These are phyloP conservation scores for Drosophila gunungcola DNA, from an alignment of 1,140 invertebrate species.

Conservation along the genomic window DNA sequence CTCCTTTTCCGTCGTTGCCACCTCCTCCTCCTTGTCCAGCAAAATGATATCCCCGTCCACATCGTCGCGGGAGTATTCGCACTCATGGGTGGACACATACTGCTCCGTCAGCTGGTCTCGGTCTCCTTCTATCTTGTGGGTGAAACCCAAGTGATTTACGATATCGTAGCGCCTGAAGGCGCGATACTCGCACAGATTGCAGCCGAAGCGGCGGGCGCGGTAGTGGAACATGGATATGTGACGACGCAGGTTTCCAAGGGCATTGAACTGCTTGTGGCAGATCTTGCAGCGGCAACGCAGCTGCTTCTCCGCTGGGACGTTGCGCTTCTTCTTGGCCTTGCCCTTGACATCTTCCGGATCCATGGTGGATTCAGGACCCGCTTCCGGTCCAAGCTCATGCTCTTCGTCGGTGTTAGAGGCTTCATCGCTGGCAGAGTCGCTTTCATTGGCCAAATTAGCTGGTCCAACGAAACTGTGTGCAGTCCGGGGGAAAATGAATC, in stretches of 20 bases:
- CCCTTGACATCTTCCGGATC: slow-evolving; percentile 42
- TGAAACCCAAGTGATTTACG: slow-evolving; percentile 86
- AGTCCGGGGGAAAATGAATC: slow-evolving; percentile 49
- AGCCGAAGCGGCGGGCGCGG: slow-evolving; percentile 86
- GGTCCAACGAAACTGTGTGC: slow-evolving; percentile 72
- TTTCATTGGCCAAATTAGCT: slow-evolving; percentile 50
- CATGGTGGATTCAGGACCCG: slow-evolving; percentile 15
- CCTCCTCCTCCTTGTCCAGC: slow-evolving; percentile 48
- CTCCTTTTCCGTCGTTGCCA: slow-evolving; percentile 5
- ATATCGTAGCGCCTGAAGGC: slow-evolving; percentile 86
- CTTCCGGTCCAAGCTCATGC: slow-evolving; percentile 1
- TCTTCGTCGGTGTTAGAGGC: slow-evolving; percentile 45
- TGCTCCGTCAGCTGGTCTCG: slow-evolving; percentile 67
- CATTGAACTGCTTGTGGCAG: slow-evolving; percentile 83
- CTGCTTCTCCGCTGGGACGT: slow-evolving; percentile 67
- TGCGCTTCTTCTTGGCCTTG: slow-evolving; percentile 69
- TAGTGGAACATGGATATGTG: slow-evolving; percentile 87
- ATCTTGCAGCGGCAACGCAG: slow-evolving; percentile 79
- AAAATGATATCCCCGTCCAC: slow-evolving; percentile 77
- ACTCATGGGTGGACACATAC: slow-evolving; percentile 75
- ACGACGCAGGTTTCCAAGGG: slow-evolving; percentile 85
- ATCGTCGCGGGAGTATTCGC: slow-evolving; percentile 77
- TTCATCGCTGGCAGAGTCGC: slow-evolving; percentile 54
- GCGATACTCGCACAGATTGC: slow-evolving; percentile 87
- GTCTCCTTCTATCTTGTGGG: slow-evolving; percentile 84